Conservation (phyloP, 37 sponge, comb jelly and placozoan genomes). For the Axinella damicornis region DNA sequence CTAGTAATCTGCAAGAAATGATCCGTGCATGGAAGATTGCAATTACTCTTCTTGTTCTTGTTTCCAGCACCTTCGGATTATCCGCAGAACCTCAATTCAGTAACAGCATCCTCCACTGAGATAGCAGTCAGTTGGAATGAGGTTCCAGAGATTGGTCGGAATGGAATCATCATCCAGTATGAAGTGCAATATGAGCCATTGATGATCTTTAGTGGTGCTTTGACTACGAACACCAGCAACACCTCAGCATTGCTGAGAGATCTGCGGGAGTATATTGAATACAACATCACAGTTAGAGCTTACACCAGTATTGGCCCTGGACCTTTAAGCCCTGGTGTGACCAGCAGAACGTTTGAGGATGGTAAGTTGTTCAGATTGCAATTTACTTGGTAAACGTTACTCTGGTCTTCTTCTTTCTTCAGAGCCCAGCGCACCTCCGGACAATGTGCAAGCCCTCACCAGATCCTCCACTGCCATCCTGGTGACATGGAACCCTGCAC, state of each 20-base stretch:
- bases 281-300: constrained; percentile 4
- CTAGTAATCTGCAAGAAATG: too few species aligned
- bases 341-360: not conserved
- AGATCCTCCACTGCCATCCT: constrained; percentile 13
- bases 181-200: not conserved
- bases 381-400: not conserved
- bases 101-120: not conserved
- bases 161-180: constrained; percentile 27
- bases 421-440: not conserved
- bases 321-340: not conserved
- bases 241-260: not conserved
- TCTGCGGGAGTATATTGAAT: not conserved
- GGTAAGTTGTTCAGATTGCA: not conserved
- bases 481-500: constrained; percentile 12
- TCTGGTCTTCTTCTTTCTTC: not conserved
- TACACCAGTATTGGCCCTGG: constrained; percentile 4
- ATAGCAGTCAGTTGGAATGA: constrained; percentile 6
- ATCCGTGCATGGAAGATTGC: too few species aligned
- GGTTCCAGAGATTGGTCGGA: constrained; percentile 9
- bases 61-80: not conserved
- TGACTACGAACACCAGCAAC: not conserved
- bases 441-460: constrained; percentile 1
- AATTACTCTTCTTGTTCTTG: too few species aligned
- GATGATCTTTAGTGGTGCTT: not conserved
- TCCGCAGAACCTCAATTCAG: not conserved